A percentile compares a stretch with the other conserved stretches of the same genome.
These are phyloP conservation scores for Poeciliopsis turneri DNA, from an alignment of 2,797 vertebrate species.

Conservation along the genomic window DNA sequence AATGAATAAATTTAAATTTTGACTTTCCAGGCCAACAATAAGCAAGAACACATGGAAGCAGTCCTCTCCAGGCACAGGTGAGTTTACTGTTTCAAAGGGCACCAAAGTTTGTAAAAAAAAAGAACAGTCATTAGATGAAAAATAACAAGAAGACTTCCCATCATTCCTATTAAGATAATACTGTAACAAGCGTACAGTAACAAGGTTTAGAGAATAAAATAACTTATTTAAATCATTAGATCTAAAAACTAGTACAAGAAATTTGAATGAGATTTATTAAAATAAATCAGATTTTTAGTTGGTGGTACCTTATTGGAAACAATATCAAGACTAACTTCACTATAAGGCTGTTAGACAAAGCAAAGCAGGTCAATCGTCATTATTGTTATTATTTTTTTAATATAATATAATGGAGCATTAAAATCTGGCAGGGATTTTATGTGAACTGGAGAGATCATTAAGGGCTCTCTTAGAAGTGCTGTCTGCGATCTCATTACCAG, in stretches of 20 bases:
- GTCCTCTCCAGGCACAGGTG: background rate
- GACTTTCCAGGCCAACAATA: background rate
- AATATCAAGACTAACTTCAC: no score
- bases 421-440: background rate
- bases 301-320: no score
- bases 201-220: background rate
- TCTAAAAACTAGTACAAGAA: background rate
- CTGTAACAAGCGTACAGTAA: background rate
- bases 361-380: no score
- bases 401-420: background rate
- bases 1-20: slow-evolving; percentile 4
- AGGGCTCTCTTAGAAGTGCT: background rate
- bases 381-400: background rate
- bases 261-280: background rate
- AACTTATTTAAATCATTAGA: background rate
- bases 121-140: background rate
- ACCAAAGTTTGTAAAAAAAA: background rate
- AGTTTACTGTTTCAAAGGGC: background rate
- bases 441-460: background rate
- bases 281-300: background rate
- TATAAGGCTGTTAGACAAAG: no score
- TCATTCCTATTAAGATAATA: background rate
- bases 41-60: background rate
- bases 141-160: background rate
- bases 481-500: background rate